Evolutionary conservation across 2,797 vertebrate genomes (phyloP).

Genomic region (Rhincodon typus): DNA sequence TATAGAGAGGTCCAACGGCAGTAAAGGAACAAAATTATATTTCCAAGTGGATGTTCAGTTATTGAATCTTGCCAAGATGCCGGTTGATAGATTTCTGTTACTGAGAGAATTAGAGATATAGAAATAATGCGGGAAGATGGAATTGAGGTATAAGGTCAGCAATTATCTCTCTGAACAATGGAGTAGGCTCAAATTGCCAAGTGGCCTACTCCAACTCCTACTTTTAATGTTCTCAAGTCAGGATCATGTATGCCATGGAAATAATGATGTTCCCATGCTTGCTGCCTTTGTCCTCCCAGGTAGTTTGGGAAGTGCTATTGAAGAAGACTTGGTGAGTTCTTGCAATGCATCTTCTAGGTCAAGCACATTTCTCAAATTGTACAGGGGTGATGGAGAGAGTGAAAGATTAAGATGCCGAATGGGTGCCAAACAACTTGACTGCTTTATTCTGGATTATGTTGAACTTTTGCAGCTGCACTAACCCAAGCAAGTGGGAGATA

Average conservation of each 20-base stretch:
- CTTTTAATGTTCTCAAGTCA: neutral
- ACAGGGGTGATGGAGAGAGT: neutral
- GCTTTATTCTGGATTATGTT: neutral
- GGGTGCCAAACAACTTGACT: neutral
- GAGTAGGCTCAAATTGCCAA: no score
- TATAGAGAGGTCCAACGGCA: no score
- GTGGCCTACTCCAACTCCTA: neutral
- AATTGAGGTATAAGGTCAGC: neutral
- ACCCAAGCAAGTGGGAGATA: neutral
- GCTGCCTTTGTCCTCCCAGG: no score
- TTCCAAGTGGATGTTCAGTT: neutral
- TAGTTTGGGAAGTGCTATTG: neutral
- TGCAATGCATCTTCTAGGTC: neutral
- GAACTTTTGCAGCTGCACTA: neutral
- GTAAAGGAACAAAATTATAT: no score
- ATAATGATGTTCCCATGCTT: neutral
- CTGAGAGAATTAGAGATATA: neutral
- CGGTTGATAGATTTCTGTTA: neutral
- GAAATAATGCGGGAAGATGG: neutral
- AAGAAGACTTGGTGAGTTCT: neutral
- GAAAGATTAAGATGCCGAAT: neutral
- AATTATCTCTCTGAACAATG: neutral
- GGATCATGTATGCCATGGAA: neutral
- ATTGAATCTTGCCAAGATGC: neutral
- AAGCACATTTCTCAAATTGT: neutral